Evolutionary conservation across 2,888 invertebrate species (phyloP), one percentile per base, ranked within the genome.

Genomic region (Phengaris arion): DNA sequence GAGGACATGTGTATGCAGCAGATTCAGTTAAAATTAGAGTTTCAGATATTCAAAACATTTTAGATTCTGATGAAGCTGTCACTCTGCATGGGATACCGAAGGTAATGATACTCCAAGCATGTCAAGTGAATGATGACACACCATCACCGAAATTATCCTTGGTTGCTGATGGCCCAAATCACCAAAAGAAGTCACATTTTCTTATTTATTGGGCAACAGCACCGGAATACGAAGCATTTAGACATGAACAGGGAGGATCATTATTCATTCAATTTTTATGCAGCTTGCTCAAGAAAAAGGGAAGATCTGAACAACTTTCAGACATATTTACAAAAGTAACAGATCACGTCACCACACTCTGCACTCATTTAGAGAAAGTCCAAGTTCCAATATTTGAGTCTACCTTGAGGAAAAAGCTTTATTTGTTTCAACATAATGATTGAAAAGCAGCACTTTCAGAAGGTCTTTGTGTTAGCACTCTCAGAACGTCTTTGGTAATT

Each of bases 181-280:
- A 85, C 74, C 80, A 89, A 52, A 84, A 84, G 74, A 92, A 90
- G 79, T 84, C 86, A 0, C 89, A 93, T 80, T 89, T 90, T 68
- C 83, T 93, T 6, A 85, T 92, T 13, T 93, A 86, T 78, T 92
- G 90, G 89, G 93, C 93, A 0, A 93, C 93, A 35, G 89, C 91
- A 72, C 90, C 92, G 7, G 89, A 90, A 80, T 87, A 88, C 82
- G 89, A 90, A 81, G 91, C 93, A 5, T 92, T 83, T 74, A 88
- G 93, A 81, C 81, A 85, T 81, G 86, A 85, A 75, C 78, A 83
- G 68, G 81, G 80, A 73, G 94, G 94, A 0, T 89, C 93, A 10
- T 82, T 93, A 79, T 94, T 94, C 76, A 91, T 94, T 77, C 90
- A 91, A 79, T 82, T 84, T 12, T 80, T 94, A 13, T 94, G 93